Base-by-base conservation (phyloP, 1,140 invertebrate species). In the Ostrea edulis region DNA sequence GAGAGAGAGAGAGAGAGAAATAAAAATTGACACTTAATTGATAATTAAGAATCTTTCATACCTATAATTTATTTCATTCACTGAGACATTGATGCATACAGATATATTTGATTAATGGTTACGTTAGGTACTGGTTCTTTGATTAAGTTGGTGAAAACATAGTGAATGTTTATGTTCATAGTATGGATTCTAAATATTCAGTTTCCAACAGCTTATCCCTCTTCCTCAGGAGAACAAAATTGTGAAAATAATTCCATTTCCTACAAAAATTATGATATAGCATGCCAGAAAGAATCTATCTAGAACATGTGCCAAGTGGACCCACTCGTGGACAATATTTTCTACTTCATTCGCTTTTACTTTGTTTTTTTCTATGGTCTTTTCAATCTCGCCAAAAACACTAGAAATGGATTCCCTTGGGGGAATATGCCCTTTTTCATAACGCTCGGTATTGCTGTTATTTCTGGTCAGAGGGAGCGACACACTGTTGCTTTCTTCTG, bases 281-380 rank as follows among this genome's bases (percentile, higher is more conserved):
- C 25, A 77, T 14, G 68, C 29, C 8, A 77, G 68, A 77, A 22
- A 77, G 9, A 77, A 35, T 35, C 68, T 25, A 35, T 77, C 68
- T 12, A 77, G 8, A 77, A 77, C 68, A 12, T 77, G 68, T 11
- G 68, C 68, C 12, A 77, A 77, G 68, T 77, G 68, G 25, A 77
- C 68, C 68, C 68, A 77, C 12, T 77, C 68, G 35, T 77, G 68
- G 25, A 77, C 29, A 2, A 77, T 25, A 9, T 25, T 77, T 77
- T 77, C 68, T 25, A 77, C 14, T 9, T 77, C 29, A 2, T 77
- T 29, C 14, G 25, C 8, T 29, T 25, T 77, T 8, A 14, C 25
- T 12, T 35, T 22, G 12, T 17, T 25, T 77, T 77, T 77, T 22
- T 77, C 68, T 77, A 4, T 35, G 2, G 12, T 25, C 68, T 14